Evolutionary conservation across 2,113 vertebrate genomes (phyloP), one percentile per base, ranked within the genome.

Genomic region (Nansenia antarctica): DNA sequence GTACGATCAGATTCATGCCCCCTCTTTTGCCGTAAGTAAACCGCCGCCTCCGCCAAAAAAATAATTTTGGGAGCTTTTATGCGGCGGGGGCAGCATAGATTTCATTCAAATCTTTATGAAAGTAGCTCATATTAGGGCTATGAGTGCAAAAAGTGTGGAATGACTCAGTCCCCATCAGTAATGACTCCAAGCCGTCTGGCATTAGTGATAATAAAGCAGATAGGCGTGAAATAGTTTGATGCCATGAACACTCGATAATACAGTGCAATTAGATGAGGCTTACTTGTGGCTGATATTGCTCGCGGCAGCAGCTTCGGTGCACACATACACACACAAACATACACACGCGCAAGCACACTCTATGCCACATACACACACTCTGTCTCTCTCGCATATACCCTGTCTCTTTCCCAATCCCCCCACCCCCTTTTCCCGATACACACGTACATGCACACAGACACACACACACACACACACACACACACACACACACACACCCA

Each of bases 31-130:
- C 1, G 58, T 22, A 55, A 9, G 32, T 9, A 60, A 60, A 60
- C n/a, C 32, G n/a, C 85, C 84, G 77, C 82, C 85, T 83, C 75
- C 69, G 53, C 85, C 81, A 66, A 80, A 88, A 83, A 77, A 79
- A 54, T 75, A 76, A 87, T 85, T n/a, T n/a, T 80, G 82, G 79
- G 70, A 72, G 60, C 72, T 80, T 83, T 78, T 79, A 76, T 77
- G 73, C 70, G 74, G 78, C 62, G 68, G 39, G 75, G 64, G 69
- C 32, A 72, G 55, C 29, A 58, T 26, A 65, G 72, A 72, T 73
- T 80, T 75, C 66, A 73, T 76, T 83, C 55, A 59, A 65, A 78
- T 74, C 60, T 67, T 65, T 65, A 59, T 70, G 54, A 71, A 77
- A 81, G 72, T 65, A 72, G 72, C 70, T 70, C 27, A 74, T 69